Evolutionary conservation across 2,888 invertebrate species (phyloP).

Genomic region (Nemotelus nigrinus): DNA sequence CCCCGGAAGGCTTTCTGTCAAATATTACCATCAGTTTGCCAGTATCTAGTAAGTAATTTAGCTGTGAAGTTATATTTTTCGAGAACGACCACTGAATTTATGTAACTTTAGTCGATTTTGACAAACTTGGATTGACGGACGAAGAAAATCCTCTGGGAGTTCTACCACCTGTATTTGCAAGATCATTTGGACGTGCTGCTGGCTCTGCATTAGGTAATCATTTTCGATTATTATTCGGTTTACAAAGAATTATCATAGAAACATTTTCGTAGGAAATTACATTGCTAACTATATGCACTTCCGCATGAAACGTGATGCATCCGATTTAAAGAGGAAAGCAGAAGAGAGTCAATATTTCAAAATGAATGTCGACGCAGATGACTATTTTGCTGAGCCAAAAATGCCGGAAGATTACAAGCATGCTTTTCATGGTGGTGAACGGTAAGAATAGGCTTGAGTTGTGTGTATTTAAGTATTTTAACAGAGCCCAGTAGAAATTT

Average conservation of each 20-base stretch:
- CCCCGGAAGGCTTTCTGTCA: conserved; percentile 85
- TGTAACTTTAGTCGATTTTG: conserved; percentile 77
- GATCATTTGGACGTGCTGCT: conserved; percentile 80
- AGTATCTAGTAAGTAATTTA: conserved; percentile 77
- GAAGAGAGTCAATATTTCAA: conserved; percentile 46
- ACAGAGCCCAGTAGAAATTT: neutral
- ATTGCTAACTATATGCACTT: conserved; percentile 76
- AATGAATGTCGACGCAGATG: conserved; percentile 53
- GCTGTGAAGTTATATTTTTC: neutral
- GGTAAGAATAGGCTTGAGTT: conserved; percentile 50
- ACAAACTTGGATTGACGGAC: conserved; percentile 85
- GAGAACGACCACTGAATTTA: conserved; percentile 11
- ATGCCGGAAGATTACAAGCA: conserved; percentile 65
- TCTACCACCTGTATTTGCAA: conserved; percentile 78
- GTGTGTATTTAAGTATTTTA: conserved; percentile 59
- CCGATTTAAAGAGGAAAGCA: conserved; percentile 57
- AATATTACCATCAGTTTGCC: conserved; percentile 86
- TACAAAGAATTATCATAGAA: conserved; percentile 17
- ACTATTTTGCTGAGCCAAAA: conserved; percentile 63
- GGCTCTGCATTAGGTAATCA: conserved; percentile 72
- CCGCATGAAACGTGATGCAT: conserved; percentile 66
- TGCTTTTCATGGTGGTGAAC: conserved; percentile 83
- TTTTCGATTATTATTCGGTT: conserved; percentile 69
- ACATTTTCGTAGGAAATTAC: conserved; percentile 69
- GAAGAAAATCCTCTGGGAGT: conserved; percentile 88